phyloP scores from a whole-genome alignment of 2,888 invertebrate genomes.

The Drosophila flavopinicola region DNA sequence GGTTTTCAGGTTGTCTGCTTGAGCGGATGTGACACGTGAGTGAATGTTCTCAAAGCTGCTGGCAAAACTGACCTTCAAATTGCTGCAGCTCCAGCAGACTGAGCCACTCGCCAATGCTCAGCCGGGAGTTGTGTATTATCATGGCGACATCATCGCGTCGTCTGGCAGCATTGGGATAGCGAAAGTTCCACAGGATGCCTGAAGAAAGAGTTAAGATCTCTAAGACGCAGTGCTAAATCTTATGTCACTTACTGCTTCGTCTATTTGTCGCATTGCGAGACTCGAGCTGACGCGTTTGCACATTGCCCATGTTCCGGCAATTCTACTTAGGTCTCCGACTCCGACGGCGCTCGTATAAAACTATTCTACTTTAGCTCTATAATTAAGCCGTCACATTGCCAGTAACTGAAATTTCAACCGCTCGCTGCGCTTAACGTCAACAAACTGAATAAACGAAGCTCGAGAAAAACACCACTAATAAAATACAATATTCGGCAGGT shows the following conservation, averaged over 20 bases:
- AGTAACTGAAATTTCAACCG: constrained; percentile 56
- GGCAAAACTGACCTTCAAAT: constrained; percentile 84
- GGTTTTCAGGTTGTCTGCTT: constrained; percentile 70
- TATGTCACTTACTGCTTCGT: constrained; percentile 70
- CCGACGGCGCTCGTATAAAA: constrained; percentile 17
- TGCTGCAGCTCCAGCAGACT: constrained; percentile 86
- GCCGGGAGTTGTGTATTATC: constrained; percentile 84
- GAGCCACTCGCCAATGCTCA: constrained; percentile 87
- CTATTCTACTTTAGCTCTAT: constrained; percentile 39
- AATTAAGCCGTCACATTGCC: constrained; percentile 54
- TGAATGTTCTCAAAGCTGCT: constrained; percentile 13
- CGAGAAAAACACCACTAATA: constrained; percentile 29
- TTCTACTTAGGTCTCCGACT: constrained; percentile 16
- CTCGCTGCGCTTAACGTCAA: constrained; percentile 45
- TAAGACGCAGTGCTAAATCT: background rate
- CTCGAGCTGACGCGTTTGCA: constrained; percentile 67
- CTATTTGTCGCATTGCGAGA: constrained; percentile 62
- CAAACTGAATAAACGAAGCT: constrained; percentile 60
- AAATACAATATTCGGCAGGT: background rate
- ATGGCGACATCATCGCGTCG: constrained; percentile 77
- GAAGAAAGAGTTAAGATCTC: background rate
- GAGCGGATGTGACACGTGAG: constrained; percentile 22
- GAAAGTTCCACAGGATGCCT: constrained; percentile 85
- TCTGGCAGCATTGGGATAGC: constrained; percentile 82
- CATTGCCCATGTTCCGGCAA: constrained; percentile 73